Evolutionary conservation across 64 coral and sea anemone genomes (phyloP), one percentile per base, ranked within the genome.

Genomic region (Montipora capricornis): DNA sequence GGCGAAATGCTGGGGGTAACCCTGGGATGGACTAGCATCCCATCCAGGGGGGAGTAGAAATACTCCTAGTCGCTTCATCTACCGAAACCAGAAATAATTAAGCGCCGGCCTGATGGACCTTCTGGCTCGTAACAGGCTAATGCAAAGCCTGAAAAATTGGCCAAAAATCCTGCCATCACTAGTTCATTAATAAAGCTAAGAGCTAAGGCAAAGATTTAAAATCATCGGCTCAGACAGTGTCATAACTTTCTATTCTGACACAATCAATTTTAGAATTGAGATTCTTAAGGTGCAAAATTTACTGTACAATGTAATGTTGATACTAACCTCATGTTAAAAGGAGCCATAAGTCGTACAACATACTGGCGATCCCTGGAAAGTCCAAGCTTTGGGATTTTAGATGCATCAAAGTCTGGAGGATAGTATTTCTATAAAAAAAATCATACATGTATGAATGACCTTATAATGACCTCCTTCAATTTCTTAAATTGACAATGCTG

Each of bases 321-420:
- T 16, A 76, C 83, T 29, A 90, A 99, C 98, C 98, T 99, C 98
- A 99, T 99, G 55, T 99, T 99, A 87, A 99, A 99, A 81, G 98
- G 98, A 14, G 98, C 98, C 98, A 99, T 99, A 6, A 99, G 92
- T 82, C 98, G 74, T 8, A 99, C 98, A 3, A 99, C 98, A 96
- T 99, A 99, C 20, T 99, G 98, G 76, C 98, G 76, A 74, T 99
- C 92, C 85, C 93, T 94, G 19, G 95, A 79, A 89, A 99, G 98
- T 90, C 96, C 96, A 50, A 99, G 84, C 71, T 99, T 99, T 8
- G 98, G 98, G 88, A 99, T 94, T 83, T 99, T 99, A 45, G 98
- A 88, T 82, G 98, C 92, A 99, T 99, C 98, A 95, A 99, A 99
- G 90, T 99, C 98, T 92, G 98, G 98, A 12, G 98, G 98, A 52